phyloP scores from a whole-genome alignment of 2,888 invertebrate genomes.

The Auanema freiburgensis region DNA sequence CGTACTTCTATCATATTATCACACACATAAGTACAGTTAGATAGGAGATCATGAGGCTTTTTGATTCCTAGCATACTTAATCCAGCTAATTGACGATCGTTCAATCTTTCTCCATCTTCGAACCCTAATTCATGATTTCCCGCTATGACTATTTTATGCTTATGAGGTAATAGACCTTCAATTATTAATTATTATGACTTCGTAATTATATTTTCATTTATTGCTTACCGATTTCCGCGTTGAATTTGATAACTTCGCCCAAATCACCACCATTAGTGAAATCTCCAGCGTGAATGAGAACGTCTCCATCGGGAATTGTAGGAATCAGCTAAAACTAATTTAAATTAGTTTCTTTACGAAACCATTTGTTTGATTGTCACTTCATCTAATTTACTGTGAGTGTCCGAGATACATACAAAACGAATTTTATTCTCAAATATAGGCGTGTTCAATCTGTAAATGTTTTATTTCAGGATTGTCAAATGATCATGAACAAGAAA shows the following conservation, averaged over 20 bases:
- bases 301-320: conserved; percentile 54
- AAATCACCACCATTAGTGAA: conserved; percentile 63
- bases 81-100: conserved; percentile 48
- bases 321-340: conserved; percentile 7
- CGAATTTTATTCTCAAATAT: conserved; percentile 52
- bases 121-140: conserved; percentile 57
- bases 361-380: conserved; percentile 8
- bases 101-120: conserved; percentile 48
- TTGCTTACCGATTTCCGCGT: conserved; percentile 56
- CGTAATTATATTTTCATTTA: not conserved
- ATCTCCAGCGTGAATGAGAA: conserved; percentile 62
- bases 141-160: conserved; percentile 53
- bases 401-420: conserved; percentile 61
- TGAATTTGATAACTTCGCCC: conserved; percentile 62
- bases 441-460: conserved; percentile 54
- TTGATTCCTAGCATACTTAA: conserved; percentile 52
- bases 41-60: conserved; percentile 60
- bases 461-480: not conserved
- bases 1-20: conserved; percentile 53
- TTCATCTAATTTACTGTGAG: conserved; percentile 59
- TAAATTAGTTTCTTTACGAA: not conserved
- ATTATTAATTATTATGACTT: not conserved
- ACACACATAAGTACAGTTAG: conserved; percentile 60
- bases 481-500: no score
- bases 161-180: conserved; percentile 43